These are phyloP conservation scores for Apostichopus parvimensis DNA, from an alignment of 35 echinoderm and acorn worm genomes.

Conservation along the genomic window DNA sequence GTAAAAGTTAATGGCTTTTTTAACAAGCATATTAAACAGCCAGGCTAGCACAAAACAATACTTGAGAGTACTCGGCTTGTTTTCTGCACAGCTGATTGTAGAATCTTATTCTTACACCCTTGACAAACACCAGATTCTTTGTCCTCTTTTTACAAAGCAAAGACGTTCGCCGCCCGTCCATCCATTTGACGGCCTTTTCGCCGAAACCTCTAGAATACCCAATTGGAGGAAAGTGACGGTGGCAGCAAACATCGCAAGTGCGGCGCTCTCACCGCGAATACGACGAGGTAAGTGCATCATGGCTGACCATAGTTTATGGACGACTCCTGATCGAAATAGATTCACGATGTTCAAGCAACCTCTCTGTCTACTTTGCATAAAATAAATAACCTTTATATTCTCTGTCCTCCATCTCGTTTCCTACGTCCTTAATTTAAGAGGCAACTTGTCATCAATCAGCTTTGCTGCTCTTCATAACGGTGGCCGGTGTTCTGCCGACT, in stretches of 20 bases:
- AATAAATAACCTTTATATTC: constrained; percentile 24
- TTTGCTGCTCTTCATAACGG: constrained; percentile 40
- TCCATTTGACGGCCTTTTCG: too few species aligned
- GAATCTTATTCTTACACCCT: too few species aligned
- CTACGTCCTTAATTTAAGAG: neutral
- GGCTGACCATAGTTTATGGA: neutral
- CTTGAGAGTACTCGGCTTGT: too few species aligned
- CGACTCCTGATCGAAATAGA: neutral
- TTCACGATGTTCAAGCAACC: neutral
- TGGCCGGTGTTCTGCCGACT: constrained; percentile 3
- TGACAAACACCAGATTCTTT: too few species aligned
- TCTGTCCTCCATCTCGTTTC: neutral
- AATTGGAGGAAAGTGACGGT: neutral
- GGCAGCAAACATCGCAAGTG: neutral
- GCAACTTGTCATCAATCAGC: constrained; percentile 55
- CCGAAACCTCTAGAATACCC: neutral
- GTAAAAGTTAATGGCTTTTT: too few species aligned
- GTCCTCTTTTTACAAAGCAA: too few species aligned
- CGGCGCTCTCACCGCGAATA: neutral
- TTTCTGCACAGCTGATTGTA: too few species aligned
- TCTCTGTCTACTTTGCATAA: constrained; percentile 22
- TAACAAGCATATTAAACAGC: too few species aligned
- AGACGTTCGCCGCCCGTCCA: too few species aligned
- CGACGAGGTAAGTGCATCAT: neutral
- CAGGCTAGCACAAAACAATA: too few species aligned